Base-by-base conservation (phyloP, 2,888 invertebrate genomes). In the Meganola albula region DNA sequence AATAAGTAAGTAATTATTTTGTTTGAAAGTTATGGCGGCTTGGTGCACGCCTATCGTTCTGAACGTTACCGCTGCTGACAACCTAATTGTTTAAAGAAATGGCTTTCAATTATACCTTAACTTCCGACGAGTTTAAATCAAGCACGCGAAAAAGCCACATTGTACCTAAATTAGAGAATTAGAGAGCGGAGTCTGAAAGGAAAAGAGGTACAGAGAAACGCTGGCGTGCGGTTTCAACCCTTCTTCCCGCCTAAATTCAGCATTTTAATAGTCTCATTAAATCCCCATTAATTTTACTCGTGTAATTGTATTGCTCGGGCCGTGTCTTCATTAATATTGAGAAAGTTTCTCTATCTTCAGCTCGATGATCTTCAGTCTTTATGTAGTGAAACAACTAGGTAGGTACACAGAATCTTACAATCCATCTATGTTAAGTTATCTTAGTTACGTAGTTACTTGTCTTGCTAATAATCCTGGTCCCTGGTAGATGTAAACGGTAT, bases 1-100 rank as follows among this genome's bases (percentile, higher is more conserved):
- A n/a, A 67, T 63, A 66, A 70, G 69, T 65, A n/a, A n/a, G 63
- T 67, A 69, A 74, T 73, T 71, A 70, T 72, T n/a, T 69, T 68
- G 64, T 68, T 71, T 50, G 53, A 45, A 63, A 71, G 65, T 63
- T 61, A 63, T 48, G 57, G 58, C 43, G 51, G 49, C 44, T n/a
- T n/a, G n/a, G 49, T 44, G 53, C 48, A 41, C 36, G 51, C 46
- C 46, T 40, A 34, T 31, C 32, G 42, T 33, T 48, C 47, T 44
- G 36, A 52, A 50, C 48, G 45, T 61, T 53, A 40, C 53, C 39
- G 29, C 34, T 38, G 58, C 65, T 65, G 71, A 71, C 66, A 68
- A 62, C 55, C 54, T 72, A 69, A 76, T 74, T 73, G 69, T 70
- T 61, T 58, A 58, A 66, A 59, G 63, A 63, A 71, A 69, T 64